These are phyloP conservation scores for Adela reaumurella DNA, from an alignment of 2,888 invertebrate genomes.

Conservation along the genomic window DNA sequence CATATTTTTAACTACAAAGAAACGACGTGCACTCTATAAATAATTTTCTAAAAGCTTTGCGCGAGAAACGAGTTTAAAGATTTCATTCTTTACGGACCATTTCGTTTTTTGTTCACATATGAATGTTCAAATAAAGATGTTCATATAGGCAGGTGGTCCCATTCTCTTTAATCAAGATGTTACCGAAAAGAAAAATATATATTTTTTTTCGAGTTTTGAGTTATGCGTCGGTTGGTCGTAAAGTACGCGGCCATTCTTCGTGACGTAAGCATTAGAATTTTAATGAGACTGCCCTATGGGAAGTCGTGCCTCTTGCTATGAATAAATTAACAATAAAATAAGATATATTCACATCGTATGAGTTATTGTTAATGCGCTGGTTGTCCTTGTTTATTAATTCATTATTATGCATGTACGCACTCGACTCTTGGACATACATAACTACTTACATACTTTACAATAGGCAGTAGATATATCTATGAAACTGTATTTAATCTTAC, in stretches of 20 bases:
- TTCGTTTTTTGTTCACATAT: background rate
- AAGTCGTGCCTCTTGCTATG: conserved; percentile 38
- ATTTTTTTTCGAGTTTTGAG: conserved; percentile 44
- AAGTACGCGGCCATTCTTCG: conserved; percentile 26
- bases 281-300: conserved; percentile 24
- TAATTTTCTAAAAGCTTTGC: no score
- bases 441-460: no score
- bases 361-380: no score
- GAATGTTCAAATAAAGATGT: background rate
- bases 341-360: conserved; percentile 15
- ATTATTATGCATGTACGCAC: no score
- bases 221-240: conserved; percentile 38
- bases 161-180: conserved; percentile 51
- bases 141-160: conserved; percentile 44
- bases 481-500: no score
- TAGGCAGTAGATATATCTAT: no score
- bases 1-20: no score
- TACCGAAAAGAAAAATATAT: conserved; percentile 46
- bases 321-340: conserved; percentile 49
- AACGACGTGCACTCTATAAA: no score
- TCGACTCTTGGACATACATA: no score
- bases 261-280: background rate
- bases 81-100: no score
- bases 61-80: no score
- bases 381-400: no score